Percentiles rank a stretch among this genome's conserved stretches.
These are phyloP conservation scores for Pygmarrhopalites habei DNA, from an alignment of 1,140 invertebrate species.

Conservation along the genomic window DNA sequence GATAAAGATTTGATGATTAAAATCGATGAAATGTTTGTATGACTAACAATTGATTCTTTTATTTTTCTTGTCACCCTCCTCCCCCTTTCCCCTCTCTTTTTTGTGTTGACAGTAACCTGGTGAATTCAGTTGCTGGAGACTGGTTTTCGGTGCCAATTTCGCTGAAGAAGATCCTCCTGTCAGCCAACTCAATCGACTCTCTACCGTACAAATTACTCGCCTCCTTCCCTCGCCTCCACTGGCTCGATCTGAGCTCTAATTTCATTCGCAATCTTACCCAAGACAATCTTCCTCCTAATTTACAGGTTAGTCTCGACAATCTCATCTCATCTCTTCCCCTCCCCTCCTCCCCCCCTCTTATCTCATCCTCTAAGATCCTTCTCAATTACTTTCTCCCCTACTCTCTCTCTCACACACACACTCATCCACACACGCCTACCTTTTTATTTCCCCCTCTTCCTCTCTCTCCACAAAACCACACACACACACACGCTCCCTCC, in stretches of 20 bases:
- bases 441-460: not conserved
- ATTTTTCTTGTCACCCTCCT: no score
- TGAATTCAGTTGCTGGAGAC: slow-evolving; percentile 34
- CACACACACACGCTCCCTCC: not conserved
- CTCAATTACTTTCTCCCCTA: slow-evolving; percentile 1
- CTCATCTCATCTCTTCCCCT: slow-evolving; percentile 5
- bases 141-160: slow-evolving; percentile 35
- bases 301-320: slow-evolving; percentile 36
- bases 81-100: no score
- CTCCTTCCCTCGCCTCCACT: slow-evolving; percentile 33
- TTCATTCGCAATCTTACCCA: slow-evolving; percentile 35
- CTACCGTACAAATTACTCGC: slow-evolving; percentile 31
- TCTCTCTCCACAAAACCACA: slow-evolving; percentile 3
- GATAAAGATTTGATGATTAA: no score
- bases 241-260: slow-evolving; percentile 39
- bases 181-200: slow-evolving; percentile 34
- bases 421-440: no score
- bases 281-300: slow-evolving; percentile 35
- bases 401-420: not conserved
- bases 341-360: slow-evolving; percentile 5
- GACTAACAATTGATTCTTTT: no score
- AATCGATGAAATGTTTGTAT: no score
- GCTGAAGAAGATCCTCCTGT: slow-evolving; percentile 31
- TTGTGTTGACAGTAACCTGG: slow-evolving; percentile 31
- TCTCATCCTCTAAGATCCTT: not conserved